These are phyloP conservation scores for Aselliscus stoliczkanus DNA, from an alignment of 2,797 vertebrate genomes.

Conservation along the genomic window DNA sequence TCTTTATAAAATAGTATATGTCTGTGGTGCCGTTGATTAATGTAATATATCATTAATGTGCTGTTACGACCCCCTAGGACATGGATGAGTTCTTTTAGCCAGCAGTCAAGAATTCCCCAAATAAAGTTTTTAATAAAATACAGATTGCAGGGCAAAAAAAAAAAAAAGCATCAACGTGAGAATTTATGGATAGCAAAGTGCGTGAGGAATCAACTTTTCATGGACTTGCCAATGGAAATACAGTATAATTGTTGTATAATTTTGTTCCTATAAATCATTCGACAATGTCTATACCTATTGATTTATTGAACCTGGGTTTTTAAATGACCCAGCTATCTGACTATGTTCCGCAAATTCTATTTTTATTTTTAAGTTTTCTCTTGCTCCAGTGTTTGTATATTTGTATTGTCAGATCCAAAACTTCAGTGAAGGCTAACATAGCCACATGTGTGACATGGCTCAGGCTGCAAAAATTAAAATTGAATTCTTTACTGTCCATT, in stretches of 20 bases:
- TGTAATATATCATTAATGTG: slow-evolving; percentile 57
- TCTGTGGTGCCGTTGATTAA: slow-evolving; percentile 50
- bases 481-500: neutral
- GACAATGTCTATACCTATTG: neutral
- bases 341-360: neutral
- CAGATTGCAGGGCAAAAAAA: slow-evolving; percentile 26
- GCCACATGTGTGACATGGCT: neutral
- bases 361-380: neutral
- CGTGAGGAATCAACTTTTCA: slow-evolving; percentile 31
- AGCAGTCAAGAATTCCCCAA: slow-evolving; percentile 48
- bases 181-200: slow-evolving; percentile 36
- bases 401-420: neutral
- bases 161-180: neutral
- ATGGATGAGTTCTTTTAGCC: slow-evolving; percentile 25
- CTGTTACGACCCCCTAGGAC: slow-evolving; percentile 49
- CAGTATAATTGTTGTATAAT: neutral
- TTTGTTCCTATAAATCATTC: slow-evolving; percentile 14
- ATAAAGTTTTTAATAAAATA: slow-evolving; percentile 60
- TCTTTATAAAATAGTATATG: slow-evolving; percentile 55
- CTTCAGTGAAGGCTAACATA: neutral
- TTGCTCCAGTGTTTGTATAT: neutral
- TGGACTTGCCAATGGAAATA: slow-evolving; percentile 1
- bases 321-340: neutral
- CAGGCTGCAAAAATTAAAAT: slow-evolving; percentile 7
- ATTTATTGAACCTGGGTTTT: slow-evolving; percentile 8